phyloP scores from a whole-genome alignment of 2,888 invertebrate genomes.

The Catocala nupta region DNA sequence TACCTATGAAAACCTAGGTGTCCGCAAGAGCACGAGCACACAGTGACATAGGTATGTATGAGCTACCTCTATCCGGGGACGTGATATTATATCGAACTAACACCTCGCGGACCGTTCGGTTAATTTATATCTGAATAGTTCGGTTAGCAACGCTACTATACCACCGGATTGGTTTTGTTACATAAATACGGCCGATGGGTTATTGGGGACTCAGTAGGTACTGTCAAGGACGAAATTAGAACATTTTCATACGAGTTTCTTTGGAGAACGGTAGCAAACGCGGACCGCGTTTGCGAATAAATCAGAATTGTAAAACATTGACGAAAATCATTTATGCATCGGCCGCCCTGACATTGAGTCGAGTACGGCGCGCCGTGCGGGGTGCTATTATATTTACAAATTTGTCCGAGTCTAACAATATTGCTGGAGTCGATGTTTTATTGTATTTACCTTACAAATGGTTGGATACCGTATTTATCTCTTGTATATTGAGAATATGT shows the following conservation, averaged over 20 bases:
- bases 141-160: background rate
- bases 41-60: background rate
- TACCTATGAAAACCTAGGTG: too few species aligned
- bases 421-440: constrained; percentile 20
- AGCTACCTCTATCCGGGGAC: background rate
- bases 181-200: constrained; percentile 71
- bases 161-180: background rate
- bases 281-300: constrained; percentile 47
- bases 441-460: background rate
- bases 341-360: constrained; percentile 40
- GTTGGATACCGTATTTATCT: too few species aligned
- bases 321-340: constrained; percentile 77
- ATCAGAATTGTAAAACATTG: constrained; percentile 79
- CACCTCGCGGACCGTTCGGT: background rate
- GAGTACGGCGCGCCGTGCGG: constrained; percentile 18
- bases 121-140: background rate
- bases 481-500: too few species aligned
- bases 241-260: constrained; percentile 56
- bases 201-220: constrained; percentile 60
- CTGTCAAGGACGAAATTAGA: constrained; percentile 62
- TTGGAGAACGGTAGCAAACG: constrained; percentile 45
- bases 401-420: constrained; percentile 48
- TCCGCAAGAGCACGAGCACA: too few species aligned
- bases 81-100: too few species aligned
- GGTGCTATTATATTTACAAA: constrained; percentile 74